Conservation (phyloP, 2,113 vertebrate species). For the Cricetomys ansorgei region DNA sequence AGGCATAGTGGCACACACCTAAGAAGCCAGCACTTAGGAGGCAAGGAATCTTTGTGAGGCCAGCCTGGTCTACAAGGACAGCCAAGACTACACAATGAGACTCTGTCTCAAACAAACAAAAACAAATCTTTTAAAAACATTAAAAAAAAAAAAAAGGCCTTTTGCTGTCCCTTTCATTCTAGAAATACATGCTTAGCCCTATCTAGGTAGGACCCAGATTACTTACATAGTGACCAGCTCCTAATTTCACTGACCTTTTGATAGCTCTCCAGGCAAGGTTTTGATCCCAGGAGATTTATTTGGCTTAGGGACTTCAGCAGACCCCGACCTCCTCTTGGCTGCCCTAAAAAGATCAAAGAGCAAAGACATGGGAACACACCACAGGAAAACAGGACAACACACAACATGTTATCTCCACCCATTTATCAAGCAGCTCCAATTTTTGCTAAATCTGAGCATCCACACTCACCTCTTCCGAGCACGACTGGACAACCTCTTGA, state of each 20-base stretch:
- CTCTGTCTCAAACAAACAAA: background rate
- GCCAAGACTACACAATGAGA: background rate
- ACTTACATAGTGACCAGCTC: background rate
- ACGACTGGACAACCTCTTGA: slow-evolving; percentile 92
- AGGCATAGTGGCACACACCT: background rate
- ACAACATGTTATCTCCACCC: background rate
- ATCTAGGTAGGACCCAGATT: background rate
- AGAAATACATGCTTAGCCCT: background rate
- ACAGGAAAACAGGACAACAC: background rate
- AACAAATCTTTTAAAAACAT: background rate
- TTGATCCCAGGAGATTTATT: slow-evolving; percentile 50
- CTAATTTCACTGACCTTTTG: slow-evolving; percentile 70
- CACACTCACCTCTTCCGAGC: slow-evolving; percentile 90
- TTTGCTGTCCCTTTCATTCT: background rate
- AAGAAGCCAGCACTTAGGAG: background rate
- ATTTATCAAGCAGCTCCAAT: background rate
- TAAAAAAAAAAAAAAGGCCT: background rate
- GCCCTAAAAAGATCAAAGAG: slow-evolving; percentile 78
- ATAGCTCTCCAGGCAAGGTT: slow-evolving; percentile 10
- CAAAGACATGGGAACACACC: background rate
- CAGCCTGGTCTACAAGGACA: background rate
- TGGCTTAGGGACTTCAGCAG: slow-evolving; percentile 1
- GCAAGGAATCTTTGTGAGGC: background rate
- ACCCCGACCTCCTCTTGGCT: slow-evolving; percentile 83
- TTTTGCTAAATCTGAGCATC: fast-evolving